Conservation (phyloP, 2,888 invertebrate species). For the Caenorhabditis sp. region DNA sequence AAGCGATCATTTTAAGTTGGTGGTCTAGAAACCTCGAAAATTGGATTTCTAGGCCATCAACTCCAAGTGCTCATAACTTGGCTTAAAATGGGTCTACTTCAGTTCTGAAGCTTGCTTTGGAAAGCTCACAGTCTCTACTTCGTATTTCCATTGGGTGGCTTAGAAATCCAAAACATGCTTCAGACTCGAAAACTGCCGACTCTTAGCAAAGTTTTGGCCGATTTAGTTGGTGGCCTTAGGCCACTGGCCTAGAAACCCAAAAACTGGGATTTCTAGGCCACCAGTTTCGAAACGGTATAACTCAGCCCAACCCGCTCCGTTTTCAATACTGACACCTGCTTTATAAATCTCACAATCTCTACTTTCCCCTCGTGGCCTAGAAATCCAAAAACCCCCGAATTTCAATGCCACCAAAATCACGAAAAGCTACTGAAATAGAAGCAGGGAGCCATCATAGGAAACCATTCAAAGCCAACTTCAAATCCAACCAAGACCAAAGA, state of each 20-base stretch:
- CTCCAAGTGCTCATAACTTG: no score
- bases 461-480: neutral
- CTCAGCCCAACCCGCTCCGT: neutral
- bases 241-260: neutral
- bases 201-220: no score
- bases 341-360: no score
- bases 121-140: no score
- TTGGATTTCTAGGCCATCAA: neutral
- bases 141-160: no score
- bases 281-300: neutral
- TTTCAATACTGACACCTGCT: neutral
- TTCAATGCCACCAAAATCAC: conserved; percentile 17
- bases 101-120: no score
- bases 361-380: neutral
- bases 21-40: neutral
- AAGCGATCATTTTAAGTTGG: neutral
- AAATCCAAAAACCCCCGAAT: neutral
- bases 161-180: no score
- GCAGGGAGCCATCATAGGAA: no score
- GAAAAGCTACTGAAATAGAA: no score
- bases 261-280: neutral
- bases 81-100: no score
- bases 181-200: no score
- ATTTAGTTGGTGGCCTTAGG: neutral
- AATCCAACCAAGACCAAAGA: conserved; percentile 7